These are phyloP conservation scores for Gouania willdenowi DNA, from an alignment of 2,797 vertebrate genomes.

Conservation along the genomic window DNA sequence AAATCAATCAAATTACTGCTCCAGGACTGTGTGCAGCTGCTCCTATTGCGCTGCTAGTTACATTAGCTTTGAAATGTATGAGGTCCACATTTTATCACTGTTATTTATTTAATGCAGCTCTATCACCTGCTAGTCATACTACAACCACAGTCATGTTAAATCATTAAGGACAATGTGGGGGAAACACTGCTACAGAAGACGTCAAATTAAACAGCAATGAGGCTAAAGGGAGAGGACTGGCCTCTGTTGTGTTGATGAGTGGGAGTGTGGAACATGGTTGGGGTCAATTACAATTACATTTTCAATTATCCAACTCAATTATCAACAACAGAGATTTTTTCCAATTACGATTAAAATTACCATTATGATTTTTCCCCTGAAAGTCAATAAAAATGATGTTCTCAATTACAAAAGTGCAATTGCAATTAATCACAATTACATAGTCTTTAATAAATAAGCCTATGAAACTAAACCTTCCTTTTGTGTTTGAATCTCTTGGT, in stretches of 20 bases:
- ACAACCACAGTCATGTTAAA: slow-evolving; percentile 84
- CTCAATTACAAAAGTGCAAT: no score
- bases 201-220: slow-evolving; percentile 74
- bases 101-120: slow-evolving; percentile 93
- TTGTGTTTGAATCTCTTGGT: no score
- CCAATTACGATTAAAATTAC: no score
- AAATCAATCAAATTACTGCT: slow-evolving; percentile 99
- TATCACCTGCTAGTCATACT: slow-evolving; percentile 80
- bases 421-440: no score
- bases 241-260: slow-evolving; percentile 42
- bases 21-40: slow-evolving; percentile 89
- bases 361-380: no score
- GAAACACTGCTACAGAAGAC: slow-evolving; percentile 70
- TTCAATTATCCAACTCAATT: no score
- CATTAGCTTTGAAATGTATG: slow-evolving; percentile 95
- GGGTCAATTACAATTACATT: no score
- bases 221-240: slow-evolving; percentile 37
- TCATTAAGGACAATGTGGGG: slow-evolving; percentile 82
- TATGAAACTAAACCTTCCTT: no score
- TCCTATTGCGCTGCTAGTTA: slow-evolving; percentile 84
- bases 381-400: no score
- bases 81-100: slow-evolving; percentile 92
- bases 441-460: no score
- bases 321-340: no score
- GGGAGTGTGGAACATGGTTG: slow-evolving; percentile 44